Percentiles rank a stretch among this genome's conserved stretches.
Evolutionary conservation across 2,888 invertebrate species (phyloP).

Genomic region (Eupithecia inturbata): DNA sequence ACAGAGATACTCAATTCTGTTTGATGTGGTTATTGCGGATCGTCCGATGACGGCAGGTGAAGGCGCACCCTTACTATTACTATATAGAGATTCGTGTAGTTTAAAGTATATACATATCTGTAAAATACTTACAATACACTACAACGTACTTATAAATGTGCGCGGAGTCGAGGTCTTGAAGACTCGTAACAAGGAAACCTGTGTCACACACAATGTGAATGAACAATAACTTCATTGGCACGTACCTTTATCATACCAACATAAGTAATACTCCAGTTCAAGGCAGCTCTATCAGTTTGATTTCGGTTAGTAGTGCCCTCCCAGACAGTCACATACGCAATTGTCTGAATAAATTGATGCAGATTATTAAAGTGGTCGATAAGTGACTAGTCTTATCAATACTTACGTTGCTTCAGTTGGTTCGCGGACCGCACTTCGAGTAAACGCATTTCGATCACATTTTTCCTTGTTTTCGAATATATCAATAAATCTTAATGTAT

Average conservation of each 20-base stretch:
- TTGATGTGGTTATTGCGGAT: no score
- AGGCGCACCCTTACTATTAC: no score
- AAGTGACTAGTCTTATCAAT: constrained; percentile 79
- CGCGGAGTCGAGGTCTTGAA: neutral
- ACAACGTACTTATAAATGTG: no score
- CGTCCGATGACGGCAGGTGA: no score
- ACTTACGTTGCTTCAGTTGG: constrained; percentile 70
- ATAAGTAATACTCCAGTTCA: constrained; percentile 2
- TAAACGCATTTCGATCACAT: constrained; percentile 57
- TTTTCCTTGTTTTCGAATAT: constrained; percentile 41
- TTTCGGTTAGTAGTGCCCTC: neutral
- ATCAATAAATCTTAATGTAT: constrained; percentile 16
- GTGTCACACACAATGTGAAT: constrained; percentile 42
- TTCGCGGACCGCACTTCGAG: constrained; percentile 60
- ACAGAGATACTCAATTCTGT: no score
- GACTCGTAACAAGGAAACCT: constrained; percentile 40
- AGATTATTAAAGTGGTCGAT: constrained; percentile 79
- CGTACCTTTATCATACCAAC: neutral
- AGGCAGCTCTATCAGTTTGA: constrained; percentile 7
- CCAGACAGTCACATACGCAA: constrained; percentile 54
- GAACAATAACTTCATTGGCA: constrained; percentile 24
- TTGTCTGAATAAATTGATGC: constrained; percentile 81
- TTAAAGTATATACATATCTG: no score
- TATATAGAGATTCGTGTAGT: neutral
- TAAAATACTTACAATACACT: no score